phyloP scores from a whole-genome alignment of 2,797 vertebrate species.

The Malurus leucopterus region DNA sequence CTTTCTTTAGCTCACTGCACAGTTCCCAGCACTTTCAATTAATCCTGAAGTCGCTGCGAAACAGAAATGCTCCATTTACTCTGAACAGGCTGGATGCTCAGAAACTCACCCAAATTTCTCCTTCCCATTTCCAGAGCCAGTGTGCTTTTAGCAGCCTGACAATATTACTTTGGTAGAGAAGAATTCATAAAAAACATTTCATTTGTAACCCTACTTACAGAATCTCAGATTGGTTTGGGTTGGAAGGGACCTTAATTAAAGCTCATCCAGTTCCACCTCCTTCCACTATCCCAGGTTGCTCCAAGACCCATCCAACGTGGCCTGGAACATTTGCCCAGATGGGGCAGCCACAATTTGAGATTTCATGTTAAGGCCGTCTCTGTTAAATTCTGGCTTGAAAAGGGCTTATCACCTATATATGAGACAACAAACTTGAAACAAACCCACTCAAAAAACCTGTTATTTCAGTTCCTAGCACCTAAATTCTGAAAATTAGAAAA shows the following conservation, averaged over 20 bases:
- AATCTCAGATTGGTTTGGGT: neutral
- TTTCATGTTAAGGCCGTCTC: neutral
- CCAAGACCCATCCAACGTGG: neutral
- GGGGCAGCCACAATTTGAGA: neutral
- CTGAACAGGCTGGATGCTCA: neutral
- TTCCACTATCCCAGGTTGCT: neutral
- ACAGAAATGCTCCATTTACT: neutral
- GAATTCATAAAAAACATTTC: neutral
- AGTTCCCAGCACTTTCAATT: neutral
- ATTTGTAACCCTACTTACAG: neutral
- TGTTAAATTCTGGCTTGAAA: neutral
- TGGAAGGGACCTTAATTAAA: neutral
- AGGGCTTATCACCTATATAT: neutral
- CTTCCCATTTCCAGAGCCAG: neutral
- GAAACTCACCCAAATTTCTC: neutral
- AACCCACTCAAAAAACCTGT: rapidly evolving
- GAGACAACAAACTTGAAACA: neutral
- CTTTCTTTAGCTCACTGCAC: neutral
- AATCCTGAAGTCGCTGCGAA: neutral
- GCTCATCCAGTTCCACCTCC: neutral
- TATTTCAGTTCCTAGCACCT: neutral
- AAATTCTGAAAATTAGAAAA: neutral
- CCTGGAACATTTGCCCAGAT: neutral
- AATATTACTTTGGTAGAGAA: neutral
- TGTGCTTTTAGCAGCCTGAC: neutral